Evolutionary conservation across 1,140 invertebrate species (phyloP), one percentile per base, ranked within the genome.

Genomic region (Musca vetustissima): DNA sequence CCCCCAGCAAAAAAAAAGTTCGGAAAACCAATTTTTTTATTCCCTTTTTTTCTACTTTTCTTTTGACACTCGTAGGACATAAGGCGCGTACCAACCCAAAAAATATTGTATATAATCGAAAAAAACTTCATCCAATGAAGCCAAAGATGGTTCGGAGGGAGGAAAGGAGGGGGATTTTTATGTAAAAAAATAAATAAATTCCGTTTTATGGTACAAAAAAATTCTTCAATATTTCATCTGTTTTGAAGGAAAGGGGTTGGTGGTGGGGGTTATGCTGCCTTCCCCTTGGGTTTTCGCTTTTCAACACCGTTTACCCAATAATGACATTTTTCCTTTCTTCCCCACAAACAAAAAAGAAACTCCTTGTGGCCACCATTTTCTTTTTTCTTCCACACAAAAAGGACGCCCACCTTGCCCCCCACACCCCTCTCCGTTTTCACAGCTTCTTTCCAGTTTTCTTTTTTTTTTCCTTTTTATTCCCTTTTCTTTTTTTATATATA

Each of bases 81-180:
- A 55, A 22, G 22, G 36, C 57, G 57, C 57, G 57, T 32, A 36
- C 55, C 57, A 61, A 61, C 28, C 17, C n/a, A 36, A 61, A 61
- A 61, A 28, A 8, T 43, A 61, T 61, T 43, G 36, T 43, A 61
- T 43, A 43, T 61, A 61, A 61, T 61, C 57, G 57, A 61, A 61
- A 61, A 61, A 61, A 61, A n/a, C n/a, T n/a, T n/a, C 57, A 61
- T 61, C 57, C 57, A 61, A 61, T 61, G 57, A 61, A 61, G 28
- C 57, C 57, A 61, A 61, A 28, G 28, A 28, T 28, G 28, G 28
- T 28, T 28, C 8, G 28, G 3, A 8, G 28, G 28, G 28, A 28
- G 28, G 36, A 11, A 13, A 43, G 36, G 36, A 13, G 36, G 36
- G 4, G 11, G 36, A 1, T 6, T 43, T 43, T n/a, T 61, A 61